Conservation (phyloP, 2,888 invertebrate species). For the Cheilosia grossa region DNA sequence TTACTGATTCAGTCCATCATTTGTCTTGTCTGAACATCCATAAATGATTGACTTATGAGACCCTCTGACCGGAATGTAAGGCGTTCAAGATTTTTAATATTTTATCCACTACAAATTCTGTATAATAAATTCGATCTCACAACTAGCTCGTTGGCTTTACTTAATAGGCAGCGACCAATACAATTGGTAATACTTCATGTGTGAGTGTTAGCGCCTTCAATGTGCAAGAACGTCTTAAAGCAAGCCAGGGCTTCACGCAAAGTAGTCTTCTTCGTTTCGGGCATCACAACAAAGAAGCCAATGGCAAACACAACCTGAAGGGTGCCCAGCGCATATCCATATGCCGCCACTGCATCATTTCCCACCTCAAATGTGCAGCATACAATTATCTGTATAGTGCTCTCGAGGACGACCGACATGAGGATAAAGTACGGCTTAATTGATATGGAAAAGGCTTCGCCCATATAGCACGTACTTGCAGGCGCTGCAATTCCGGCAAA, state of each 20-base stretch:
- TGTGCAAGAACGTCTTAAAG: slow-evolving; percentile 62
- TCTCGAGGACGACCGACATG: slow-evolving; percentile 77
- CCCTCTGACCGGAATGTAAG: too few species aligned
- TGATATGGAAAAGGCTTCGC: slow-evolving; percentile 79
- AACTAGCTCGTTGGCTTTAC: too few species aligned
- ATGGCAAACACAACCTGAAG: slow-evolving; percentile 90
- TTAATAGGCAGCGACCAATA: neutral
- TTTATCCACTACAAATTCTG: too few species aligned
- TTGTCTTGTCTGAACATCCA: too few species aligned
- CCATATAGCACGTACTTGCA: slow-evolving; percentile 77
- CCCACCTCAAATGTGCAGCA: neutral
- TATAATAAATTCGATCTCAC: too few species aligned
- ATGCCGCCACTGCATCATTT: slow-evolving; percentile 84
- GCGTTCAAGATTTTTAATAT: too few species aligned
- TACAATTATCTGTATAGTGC: slow-evolving; percentile 72
- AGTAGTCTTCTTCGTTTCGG: slow-evolving; percentile 78
- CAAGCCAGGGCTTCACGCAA: slow-evolving; percentile 76
- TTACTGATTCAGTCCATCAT: too few species aligned
- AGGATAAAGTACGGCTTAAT: slow-evolving; percentile 77
- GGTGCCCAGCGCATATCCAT: slow-evolving; percentile 99
- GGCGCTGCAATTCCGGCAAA: slow-evolving; percentile 78
- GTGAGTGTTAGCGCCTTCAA: neutral
- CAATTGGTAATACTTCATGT: neutral
- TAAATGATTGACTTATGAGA: too few species aligned
- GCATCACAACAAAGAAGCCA: slow-evolving; percentile 75